Conservation (phyloP, 2,797 vertebrate genomes). For the Sternarchorhynchus goeldii region DNA sequence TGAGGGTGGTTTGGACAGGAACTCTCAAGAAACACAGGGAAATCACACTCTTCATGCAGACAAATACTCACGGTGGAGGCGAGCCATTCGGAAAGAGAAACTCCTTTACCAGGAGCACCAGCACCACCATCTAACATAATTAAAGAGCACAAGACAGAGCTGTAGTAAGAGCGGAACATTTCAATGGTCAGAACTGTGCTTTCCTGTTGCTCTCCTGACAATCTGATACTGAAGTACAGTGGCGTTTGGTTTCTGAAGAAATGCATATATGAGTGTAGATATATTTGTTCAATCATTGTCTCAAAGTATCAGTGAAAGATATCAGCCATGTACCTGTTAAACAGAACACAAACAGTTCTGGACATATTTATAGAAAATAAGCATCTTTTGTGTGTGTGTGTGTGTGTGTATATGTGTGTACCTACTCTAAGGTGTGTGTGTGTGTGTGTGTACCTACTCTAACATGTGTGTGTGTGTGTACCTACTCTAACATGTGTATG, state of each 20-base stretch:
- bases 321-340: background rate
- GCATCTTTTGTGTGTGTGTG: background rate
- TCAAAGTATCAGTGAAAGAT: background rate
- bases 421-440: background rate
- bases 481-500: too few relatives aligned
- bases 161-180: constrained; percentile 6
- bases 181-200: background rate
- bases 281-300: background rate
- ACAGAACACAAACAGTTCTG: constrained; percentile 3
- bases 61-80: background rate
- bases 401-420: background rate
- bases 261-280: background rate
- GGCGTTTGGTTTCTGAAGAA: background rate
- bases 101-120: background rate
- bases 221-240: background rate
- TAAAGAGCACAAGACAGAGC: background rate
- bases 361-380: background rate
- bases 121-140: background rate
- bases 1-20: too few relatives aligned
- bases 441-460: constrained; percentile 6
- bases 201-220: background rate
- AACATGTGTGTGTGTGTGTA: too few relatives aligned
- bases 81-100: background rate
- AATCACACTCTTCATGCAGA: background rate
- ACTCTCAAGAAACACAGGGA: background rate